These are phyloP conservation scores for Drosophila ananassae DNA, from an alignment of 1,140 invertebrate species.

Conservation along the genomic window DNA sequence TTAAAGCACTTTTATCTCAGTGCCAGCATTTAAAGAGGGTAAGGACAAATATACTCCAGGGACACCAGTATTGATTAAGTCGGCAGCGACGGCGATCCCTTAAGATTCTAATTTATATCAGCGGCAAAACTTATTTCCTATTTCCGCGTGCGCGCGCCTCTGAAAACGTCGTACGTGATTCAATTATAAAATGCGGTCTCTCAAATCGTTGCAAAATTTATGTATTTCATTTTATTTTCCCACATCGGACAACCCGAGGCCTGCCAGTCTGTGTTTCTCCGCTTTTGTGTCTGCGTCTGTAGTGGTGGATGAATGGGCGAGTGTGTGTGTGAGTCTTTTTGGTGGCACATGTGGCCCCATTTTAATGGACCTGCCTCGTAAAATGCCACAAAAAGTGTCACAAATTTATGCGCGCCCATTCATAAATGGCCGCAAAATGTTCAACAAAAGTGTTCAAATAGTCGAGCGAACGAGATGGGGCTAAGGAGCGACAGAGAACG, in stretches of 20 bases:
- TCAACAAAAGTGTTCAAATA: slow-evolving; percentile 54
- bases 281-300: slow-evolving; percentile 24
- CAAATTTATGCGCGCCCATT: slow-evolving; percentile 75
- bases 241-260: slow-evolving; percentile 48
- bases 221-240: slow-evolving; percentile 83
- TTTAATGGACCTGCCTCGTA: slow-evolving; percentile 82
- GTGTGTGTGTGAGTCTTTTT: slow-evolving; percentile 23
- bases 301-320: slow-evolving; percentile 5
- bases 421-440: slow-evolving; percentile 57
- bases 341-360: slow-evolving; percentile 67
- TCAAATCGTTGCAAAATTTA: slow-evolving; percentile 84
- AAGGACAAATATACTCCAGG: background rate
- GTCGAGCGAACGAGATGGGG: slow-evolving; percentile 2
- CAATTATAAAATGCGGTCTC: slow-evolving; percentile 84
- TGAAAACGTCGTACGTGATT: slow-evolving; percentile 83
- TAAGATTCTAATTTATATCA: slow-evolving; percentile 83
- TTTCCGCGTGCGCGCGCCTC: slow-evolving; percentile 59
- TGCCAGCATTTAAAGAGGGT: slow-evolving; percentile 4
- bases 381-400: slow-evolving; percentile 74
- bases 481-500: slow-evolving; percentile 1
- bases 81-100: slow-evolving; percentile 59
- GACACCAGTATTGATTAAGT: slow-evolving; percentile 69
- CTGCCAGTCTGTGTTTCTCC: slow-evolving; percentile 22
- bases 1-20: slow-evolving; percentile 1
- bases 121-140: slow-evolving; percentile 80